Evolutionary conservation across 2,797 vertebrate species (phyloP).

Genomic region (Microchirus variegatus): DNA sequence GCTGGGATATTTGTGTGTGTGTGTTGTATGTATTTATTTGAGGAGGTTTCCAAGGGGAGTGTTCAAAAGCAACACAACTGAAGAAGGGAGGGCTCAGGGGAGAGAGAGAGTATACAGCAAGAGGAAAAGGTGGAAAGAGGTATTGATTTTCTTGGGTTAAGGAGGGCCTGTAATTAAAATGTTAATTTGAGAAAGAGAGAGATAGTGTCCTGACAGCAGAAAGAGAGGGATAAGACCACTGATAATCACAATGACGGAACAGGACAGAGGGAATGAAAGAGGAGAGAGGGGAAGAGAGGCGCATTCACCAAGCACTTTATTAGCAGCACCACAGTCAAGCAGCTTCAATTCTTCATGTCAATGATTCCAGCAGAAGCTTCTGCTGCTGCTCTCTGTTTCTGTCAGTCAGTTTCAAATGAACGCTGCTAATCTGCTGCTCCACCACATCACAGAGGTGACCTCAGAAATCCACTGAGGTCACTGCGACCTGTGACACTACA

Average conservation of each 20-base stretch:
- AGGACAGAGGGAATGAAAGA: constrained; percentile 56
- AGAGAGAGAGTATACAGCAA: constrained; percentile 34
- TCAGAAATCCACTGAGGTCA: not conserved
- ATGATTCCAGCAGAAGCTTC: not conserved
- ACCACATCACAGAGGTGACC: not conserved
- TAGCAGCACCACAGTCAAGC: not conserved
- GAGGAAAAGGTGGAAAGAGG: constrained; percentile 80
- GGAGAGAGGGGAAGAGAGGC: constrained; percentile 7
- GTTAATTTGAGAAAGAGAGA: constrained; percentile 99
- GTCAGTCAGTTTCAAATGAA: not conserved
- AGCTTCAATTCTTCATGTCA: not conserved
- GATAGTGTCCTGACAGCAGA: constrained; percentile 96
- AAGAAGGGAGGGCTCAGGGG: constrained; percentile 68
- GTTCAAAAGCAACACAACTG: constrained; percentile 36
- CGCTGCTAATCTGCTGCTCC: not conserved
- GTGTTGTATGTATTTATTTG: constrained; percentile 5
- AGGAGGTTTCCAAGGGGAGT: constrained; percentile 74
- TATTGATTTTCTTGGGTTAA: constrained; percentile 96
- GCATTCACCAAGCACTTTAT: not conserved
- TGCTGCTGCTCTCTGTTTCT: not conserved
- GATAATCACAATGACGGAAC: constrained; percentile 83
- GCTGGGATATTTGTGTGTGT: too few relatives aligned
- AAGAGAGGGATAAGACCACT: constrained; percentile 89
- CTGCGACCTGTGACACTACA: too few relatives aligned
- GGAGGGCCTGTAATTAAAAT: constrained; percentile 99